Base-by-base conservation (phyloP, 2,888 invertebrate genomes). In the Caenorhabditis sp. region DNA sequence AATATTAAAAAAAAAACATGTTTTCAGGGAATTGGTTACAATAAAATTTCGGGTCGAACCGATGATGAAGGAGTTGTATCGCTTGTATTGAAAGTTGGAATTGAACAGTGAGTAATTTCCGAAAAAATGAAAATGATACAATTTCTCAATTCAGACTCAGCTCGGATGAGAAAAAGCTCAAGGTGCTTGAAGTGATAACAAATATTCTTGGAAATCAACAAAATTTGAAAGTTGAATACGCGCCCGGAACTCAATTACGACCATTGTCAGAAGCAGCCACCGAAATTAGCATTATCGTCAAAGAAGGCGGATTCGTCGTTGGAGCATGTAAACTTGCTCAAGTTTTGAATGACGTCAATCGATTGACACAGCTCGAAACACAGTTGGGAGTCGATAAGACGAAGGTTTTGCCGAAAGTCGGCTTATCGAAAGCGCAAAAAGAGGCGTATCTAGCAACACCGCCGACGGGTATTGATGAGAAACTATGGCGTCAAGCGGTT, bases 401-500 rank as follows among this genome's bases (percentile, higher is more conserved):
- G 12, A 37, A 57, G 27, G 63, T 75, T 49, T 58, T 75, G 50
- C 68, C 78, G 2, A 62, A 71, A 62, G 71, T 74, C 26, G 78
- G 76, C 24, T 77, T 79, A 76, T 72, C 77, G 43, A 76, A 69
- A 58, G 67, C 77, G 24, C 78, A 81, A 53, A 70, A 65, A 19
- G 76, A 76, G 31, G 70, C 66, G 55, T 83, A 67, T 54, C 64
- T 81, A 57, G 66, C 66, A 54, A 72, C 66, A 49, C 62, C 74
- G 19, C 76, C 81, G 10, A 64, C 67, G 26, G 79, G 81, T 26
- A 75, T 85, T 27, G 83, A 84, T 88, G 92, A 93, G 58, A 91
- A 94, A 72, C 90, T 97, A 83, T 99, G 99, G 99, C 93, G 93
- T 85, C 96, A 97, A 88, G 97, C 97, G 0, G 95, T 95, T 86